These are phyloP conservation scores for Lordiphosa mommai DNA, from an alignment of 1,140 invertebrate genomes.

Conservation along the genomic window DNA sequence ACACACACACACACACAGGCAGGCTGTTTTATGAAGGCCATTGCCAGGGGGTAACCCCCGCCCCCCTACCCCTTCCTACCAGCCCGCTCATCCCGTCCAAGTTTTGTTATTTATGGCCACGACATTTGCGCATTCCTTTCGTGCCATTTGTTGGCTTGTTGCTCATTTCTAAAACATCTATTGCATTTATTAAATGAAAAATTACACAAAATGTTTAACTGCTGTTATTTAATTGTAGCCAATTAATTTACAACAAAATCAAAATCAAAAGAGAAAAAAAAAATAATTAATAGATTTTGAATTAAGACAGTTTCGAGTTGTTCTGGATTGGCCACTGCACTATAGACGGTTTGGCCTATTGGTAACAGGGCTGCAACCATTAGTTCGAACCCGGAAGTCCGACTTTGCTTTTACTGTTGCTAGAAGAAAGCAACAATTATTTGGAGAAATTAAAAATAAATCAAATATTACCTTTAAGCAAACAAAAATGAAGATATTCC, in stretches of 20 bases:
- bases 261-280: background rate
- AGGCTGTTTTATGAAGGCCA: conserved; percentile 6
- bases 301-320: too few relatives aligned
- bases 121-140: conserved; percentile 69
- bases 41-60: conserved; percentile 18
- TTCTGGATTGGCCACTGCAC: too few relatives aligned
- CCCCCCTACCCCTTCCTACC: background rate
- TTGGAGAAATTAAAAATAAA: too few relatives aligned
- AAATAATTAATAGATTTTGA: too few relatives aligned
- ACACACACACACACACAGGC: conserved; percentile 15
- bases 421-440: too few relatives aligned
- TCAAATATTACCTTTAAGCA: too few relatives aligned
- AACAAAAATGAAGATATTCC: background rate
- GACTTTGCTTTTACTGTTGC: too few relatives aligned
- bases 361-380: too few relatives aligned
- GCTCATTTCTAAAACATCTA: conserved; percentile 35
- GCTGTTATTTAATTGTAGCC: conserved; percentile 67
- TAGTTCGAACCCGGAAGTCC: too few relatives aligned
- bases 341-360: too few relatives aligned
- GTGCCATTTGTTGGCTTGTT: conserved; percentile 20
- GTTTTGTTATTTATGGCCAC: conserved; percentile 63
- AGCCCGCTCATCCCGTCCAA: background rate
- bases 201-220: conserved; percentile 56
- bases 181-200: conserved; percentile 57
- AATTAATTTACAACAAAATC: conserved; percentile 43